A percentile compares a stretch with the other conserved stretches of the same genome.
Conservation (phyloP, 2,113 vertebrate species). For the Triplophysa tibetana region DNA sequence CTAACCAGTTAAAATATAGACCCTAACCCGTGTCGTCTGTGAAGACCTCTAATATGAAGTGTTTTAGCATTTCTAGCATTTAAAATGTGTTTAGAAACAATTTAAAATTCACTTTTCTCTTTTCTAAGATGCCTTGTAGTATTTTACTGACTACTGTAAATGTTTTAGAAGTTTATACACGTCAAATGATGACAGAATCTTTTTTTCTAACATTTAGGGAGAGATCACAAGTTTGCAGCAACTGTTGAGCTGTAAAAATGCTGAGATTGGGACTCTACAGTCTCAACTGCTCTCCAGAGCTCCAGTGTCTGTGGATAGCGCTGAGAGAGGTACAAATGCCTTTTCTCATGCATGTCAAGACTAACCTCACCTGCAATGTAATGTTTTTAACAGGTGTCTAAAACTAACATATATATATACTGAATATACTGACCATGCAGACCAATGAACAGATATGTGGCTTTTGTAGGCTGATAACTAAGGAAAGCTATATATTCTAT, state of each 20-base stretch:
- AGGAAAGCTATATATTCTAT: too few species aligned
- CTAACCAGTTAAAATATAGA: too few species aligned
- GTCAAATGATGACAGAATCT: neutral
- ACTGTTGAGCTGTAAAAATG: slow-evolving; percentile 85
- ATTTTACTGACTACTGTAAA: too few species aligned
- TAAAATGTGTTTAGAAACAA: too few species aligned
- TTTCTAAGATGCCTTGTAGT: too few species aligned
- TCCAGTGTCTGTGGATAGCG: slow-evolving; percentile 73
- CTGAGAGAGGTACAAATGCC: slow-evolving; percentile 82
- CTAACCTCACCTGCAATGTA: neutral
- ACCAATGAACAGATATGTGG: neutral
- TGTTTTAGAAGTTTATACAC: too few species aligned
- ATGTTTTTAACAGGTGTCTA: neutral
- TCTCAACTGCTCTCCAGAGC: slow-evolving; percentile 83
- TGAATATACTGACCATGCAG: neutral
- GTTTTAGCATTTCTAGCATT: too few species aligned
- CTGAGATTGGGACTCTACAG: slow-evolving; percentile 90
- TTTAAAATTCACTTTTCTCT: too few species aligned
- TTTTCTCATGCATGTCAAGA: neutral
- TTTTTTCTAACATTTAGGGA: slow-evolving; percentile 68
- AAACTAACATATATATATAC: neutral
- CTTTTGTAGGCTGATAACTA: too few species aligned
- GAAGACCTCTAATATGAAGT: too few species aligned
- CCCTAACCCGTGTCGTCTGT: too few species aligned
- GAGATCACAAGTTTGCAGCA: slow-evolving; percentile 93